Conservation (phyloP, 2,113 vertebrate species). For the Thymallus thymallus region DNA sequence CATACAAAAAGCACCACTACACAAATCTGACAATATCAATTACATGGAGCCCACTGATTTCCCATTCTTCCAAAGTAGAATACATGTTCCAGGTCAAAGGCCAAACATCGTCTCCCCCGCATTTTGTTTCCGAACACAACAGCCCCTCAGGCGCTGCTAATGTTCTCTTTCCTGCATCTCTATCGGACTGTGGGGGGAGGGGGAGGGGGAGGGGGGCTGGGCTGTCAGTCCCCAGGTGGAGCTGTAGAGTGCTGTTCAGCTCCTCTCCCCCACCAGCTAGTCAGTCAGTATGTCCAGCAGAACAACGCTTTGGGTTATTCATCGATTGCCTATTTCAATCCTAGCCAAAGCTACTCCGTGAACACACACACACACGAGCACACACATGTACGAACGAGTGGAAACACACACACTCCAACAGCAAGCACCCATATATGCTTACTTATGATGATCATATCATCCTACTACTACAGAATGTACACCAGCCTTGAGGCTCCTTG, state of each 20-base stretch:
- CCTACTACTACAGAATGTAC: background rate
- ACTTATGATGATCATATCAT: background rate
- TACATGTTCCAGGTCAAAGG: slow-evolving; percentile 60
- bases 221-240: slow-evolving; percentile 64
- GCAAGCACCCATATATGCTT: background rate
- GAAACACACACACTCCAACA: background rate
- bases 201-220: slow-evolving; percentile 43
- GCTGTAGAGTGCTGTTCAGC: slow-evolving; percentile 66
- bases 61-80: slow-evolving; percentile 57
- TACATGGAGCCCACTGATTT: slow-evolving; percentile 64
- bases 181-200: slow-evolving; percentile 43
- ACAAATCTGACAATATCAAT: slow-evolving; percentile 65
- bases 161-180: slow-evolving; percentile 60
- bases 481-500: background rate
- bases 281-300: slow-evolving; percentile 41
- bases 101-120: slow-evolving; percentile 59
- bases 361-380: slow-evolving; percentile 44
- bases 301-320: slow-evolving; percentile 67
- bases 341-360: slow-evolving; percentile 60
- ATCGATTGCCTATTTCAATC: slow-evolving; percentile 68
- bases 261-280: slow-evolving; percentile 17
- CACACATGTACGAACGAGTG: slow-evolving; percentile 5
- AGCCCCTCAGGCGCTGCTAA: slow-evolving; percentile 57
- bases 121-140: slow-evolving; percentile 63
- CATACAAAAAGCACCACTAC: slow-evolving; percentile 60